phyloP scores from a whole-genome alignment of 37 sponge, comb jelly and placozoan species.

The Eunapius fragilis region DNA sequence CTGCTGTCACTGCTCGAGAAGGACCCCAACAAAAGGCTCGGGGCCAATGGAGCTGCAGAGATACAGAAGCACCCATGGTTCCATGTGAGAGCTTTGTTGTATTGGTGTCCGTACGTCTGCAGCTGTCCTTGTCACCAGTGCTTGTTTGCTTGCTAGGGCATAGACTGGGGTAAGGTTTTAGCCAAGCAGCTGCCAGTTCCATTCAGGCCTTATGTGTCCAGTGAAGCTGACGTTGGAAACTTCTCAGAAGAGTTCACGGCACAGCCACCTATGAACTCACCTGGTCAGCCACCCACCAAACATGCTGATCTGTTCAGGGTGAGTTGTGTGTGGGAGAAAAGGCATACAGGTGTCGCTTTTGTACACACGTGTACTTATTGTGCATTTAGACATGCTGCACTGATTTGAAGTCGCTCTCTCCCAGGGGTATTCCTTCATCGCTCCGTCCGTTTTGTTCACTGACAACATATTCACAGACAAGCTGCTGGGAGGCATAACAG shows the following conservation, averaged over 20 bases:
- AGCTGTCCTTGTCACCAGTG: not conserved
- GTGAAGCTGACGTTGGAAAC: constrained; percentile 88
- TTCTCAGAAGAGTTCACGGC: constrained; percentile 94
- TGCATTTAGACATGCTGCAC: not conserved
- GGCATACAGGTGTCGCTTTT: not conserved
- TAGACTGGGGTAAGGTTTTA: constrained; percentile 75
- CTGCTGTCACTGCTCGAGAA: constrained; percentile 76
- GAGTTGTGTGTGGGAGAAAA: not conserved
- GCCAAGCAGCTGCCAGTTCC: constrained; percentile 77
- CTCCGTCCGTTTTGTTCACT: constrained; percentile 85
- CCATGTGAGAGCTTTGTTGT: constrained; percentile 36
- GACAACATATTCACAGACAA: constrained; percentile 61
- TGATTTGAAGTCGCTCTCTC: not conserved
- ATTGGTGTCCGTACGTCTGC: not conserved
- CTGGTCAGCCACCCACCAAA: constrained; percentile 76
- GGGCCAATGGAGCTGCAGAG: constrained; percentile 74
- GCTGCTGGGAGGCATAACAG: not conserved
- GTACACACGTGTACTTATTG: not conserved
- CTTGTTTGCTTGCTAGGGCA: constrained; percentile 25
- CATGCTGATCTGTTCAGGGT: constrained; percentile 78
- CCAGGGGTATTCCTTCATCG: constrained; percentile 96
- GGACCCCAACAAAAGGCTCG: constrained; percentile 73
- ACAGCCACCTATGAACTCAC: constrained; percentile 85
- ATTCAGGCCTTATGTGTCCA: constrained; percentile 79
- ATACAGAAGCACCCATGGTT: constrained; percentile 91